Evolutionary conservation across 2,888 invertebrate genomes (phyloP).

Genomic region (Thysanoteuthis rhombus): DNA sequence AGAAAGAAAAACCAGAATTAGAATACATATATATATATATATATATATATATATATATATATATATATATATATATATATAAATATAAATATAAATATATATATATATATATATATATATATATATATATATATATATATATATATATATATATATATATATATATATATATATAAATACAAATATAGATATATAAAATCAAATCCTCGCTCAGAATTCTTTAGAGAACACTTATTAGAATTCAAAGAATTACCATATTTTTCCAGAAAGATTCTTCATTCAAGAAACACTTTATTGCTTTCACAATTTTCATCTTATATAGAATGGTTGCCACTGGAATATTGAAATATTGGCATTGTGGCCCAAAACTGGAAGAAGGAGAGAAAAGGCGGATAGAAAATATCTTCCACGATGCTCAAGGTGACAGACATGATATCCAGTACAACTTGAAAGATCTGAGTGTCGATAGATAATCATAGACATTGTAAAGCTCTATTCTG

Average conservation of each 20-base stretch:
- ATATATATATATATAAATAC: no score
- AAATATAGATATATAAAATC: not conserved
- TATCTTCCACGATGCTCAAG: not conserved
- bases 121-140: no score
- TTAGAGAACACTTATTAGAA: not conserved
- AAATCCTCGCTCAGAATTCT: not conserved
- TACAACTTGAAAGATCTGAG: constrained; percentile 12
- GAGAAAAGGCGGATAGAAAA: not conserved
- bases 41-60: no score
- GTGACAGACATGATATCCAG: constrained; percentile 12
- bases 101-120: no score
- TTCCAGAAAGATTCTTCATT: not conserved
- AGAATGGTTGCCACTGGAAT: not conserved
- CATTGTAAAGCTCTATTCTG: not conserved
- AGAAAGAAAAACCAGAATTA: not conserved
- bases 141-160: no score
- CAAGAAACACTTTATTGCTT: not conserved
- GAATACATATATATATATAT: no score
- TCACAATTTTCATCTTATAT: constrained; percentile 12
- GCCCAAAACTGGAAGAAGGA: not conserved
- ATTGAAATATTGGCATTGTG: constrained; percentile 12
- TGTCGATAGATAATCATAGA: constrained; percentile 12
- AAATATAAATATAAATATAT: no score
- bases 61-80: no score
- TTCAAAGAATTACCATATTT: constrained; percentile 12